Base-by-base conservation (phyloP, 2,797 vertebrate species). In the Myotis planiceps region DNA sequence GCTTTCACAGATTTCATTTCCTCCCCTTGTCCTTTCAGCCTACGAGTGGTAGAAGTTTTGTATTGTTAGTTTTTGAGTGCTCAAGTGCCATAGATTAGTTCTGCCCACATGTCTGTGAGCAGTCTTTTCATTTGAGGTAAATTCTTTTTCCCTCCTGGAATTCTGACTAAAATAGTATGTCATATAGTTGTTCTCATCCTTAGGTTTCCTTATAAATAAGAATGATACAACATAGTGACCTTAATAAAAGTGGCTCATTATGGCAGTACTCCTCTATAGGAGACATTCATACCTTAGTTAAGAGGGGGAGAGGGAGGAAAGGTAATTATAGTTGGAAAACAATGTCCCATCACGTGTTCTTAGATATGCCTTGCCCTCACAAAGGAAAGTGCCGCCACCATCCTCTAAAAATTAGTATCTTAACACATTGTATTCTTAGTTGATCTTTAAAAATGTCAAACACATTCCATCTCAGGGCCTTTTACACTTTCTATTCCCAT, bases 271-370 rank as follows among this genome's bases (percentile, higher is more conserved):
- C 37, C 74, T 92, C 65, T 82, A 9, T n/a, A 53, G 68, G 78
- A 92, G n/a, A 58, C 29, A 90, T 85, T 91, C 23, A 39, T 88
- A 78, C 78, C 34, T 94, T 94, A 68, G 7, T 63, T 91, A 92
- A 21, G 34, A 80, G n/a, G 6, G 6, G 58, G 23, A 90, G 8
- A 60, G 83, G 37, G 16, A 37, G 65, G 19, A 9, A 88, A 91
- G 37, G 9, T 69, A 75, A 65, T n/a, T 78, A 4, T 78, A 78
- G 32, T 79, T 76, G 32, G 39, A 47, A 75, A 72, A 74, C 63
- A 75, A 32, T 37, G 6, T 88, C 1, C 69, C 37, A 51, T 51
- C 16, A 85, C n/a, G 15, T 88, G 16, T 58, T 90, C 21, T 68
- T 90, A 7, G 34, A 82, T 27, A 76, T 74, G 13, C 7, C 7